Conservation (phyloP, 2,113 vertebrate species). For the Ondatra zibethicus region DNA sequence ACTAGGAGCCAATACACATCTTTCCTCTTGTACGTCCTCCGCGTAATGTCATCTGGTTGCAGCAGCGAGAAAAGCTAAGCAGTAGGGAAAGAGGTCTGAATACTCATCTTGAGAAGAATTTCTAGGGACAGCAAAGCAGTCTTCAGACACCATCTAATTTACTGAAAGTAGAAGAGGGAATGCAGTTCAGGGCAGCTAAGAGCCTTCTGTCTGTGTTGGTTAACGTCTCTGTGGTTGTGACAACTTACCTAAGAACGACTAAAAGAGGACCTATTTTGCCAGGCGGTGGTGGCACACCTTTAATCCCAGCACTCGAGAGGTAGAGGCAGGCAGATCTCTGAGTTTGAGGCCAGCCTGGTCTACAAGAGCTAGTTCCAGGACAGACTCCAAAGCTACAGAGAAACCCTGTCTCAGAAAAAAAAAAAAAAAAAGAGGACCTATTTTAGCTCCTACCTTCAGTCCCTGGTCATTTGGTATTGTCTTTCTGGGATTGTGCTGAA, state of each 20-base stretch:
- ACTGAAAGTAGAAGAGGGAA: not conserved
- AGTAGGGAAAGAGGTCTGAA: not conserved
- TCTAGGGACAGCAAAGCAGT: not conserved
- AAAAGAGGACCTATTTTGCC: not conserved
- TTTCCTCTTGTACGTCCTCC: not conserved
- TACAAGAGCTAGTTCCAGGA: too few species aligned
- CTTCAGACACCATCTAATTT: constrained; percentile 20
- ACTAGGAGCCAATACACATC: not conserved
- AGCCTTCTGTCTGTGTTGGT: not conserved
- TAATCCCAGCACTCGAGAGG: too few species aligned
- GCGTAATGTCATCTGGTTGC: not conserved
- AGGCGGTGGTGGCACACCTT: too few species aligned
- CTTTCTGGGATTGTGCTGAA: not conserved
- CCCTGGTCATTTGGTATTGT: not conserved
- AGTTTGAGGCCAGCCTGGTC: too few species aligned
- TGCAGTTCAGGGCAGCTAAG: not conserved
- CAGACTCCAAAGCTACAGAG: too few species aligned
- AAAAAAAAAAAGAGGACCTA: too few species aligned
- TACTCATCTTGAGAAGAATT: not conserved
- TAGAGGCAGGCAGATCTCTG: too few species aligned
- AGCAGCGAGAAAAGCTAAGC: not conserved
- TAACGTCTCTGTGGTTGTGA: not conserved
- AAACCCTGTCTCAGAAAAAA: too few species aligned
- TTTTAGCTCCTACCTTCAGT: not conserved
- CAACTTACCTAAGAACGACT: not conserved